Percentiles rank a stretch among this genome's conserved stretches.
Evolutionary conservation across 2,888 invertebrate genomes (phyloP).

Genomic region (Strigamia crassipes): DNA sequence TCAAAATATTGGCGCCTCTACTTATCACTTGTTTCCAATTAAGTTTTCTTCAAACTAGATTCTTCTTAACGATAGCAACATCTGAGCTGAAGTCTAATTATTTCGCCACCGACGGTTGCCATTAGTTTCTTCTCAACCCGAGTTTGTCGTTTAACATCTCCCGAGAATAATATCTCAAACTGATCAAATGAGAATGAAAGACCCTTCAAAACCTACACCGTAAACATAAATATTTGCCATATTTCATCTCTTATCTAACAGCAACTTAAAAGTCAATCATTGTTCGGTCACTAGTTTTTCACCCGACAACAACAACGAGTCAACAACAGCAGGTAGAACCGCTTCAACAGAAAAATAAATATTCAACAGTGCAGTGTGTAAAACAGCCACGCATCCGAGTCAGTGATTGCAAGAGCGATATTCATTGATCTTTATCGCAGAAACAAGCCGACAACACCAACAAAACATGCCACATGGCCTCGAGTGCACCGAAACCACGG

Average conservation of each 20-base stretch:
- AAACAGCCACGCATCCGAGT: neutral
- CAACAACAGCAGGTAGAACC: neutral
- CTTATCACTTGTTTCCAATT: slow-evolving; percentile 42
- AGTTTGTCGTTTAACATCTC: slow-evolving; percentile 14
- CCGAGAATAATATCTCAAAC: slow-evolving; percentile 6
- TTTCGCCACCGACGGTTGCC: slow-evolving; percentile 7
- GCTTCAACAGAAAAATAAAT: neutral
- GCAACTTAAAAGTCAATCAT: no score
- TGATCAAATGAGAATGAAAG: neutral
- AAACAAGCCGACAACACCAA: neutral
- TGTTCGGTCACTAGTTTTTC: no score
- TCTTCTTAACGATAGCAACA: slow-evolving; percentile 42
- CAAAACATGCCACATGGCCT: slow-evolving; percentile 30
- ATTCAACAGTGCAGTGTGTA: neutral
- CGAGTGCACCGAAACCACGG: neutral
- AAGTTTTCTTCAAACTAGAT: slow-evolving; percentile 38
- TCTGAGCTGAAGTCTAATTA: slow-evolving; percentile 38
- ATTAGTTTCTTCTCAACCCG: slow-evolving; percentile 1
- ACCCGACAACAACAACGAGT: neutral
- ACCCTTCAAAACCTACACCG: no score
- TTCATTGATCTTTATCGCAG: neutral
- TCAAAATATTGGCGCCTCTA: slow-evolving; percentile 36
- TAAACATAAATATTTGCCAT: neutral
- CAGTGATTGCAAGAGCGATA: neutral
- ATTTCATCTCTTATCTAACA: neutral